Base-by-base conservation (phyloP, 2,888 invertebrate species). In the Megalurothrips usitatus region DNA sequence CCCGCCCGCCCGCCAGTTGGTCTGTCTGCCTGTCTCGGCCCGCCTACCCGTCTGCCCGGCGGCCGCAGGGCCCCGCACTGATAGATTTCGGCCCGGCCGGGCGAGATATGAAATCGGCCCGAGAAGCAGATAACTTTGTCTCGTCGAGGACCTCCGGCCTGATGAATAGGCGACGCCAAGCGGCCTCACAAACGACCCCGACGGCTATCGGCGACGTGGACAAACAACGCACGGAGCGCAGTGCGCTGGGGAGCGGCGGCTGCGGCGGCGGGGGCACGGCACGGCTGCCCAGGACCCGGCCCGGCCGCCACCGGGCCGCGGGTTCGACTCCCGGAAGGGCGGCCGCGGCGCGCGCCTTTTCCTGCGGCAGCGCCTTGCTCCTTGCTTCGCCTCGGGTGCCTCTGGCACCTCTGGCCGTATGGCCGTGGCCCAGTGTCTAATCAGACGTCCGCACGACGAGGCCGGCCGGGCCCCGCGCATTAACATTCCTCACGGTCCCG, bases 161-260 rank as follows among this genome's bases (percentile, higher is more conserved):
- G 68, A 75, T 26, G 68, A 26, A 75, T 75, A 26, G 68, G 68
- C 34, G 68, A 23, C 68, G 26, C 68, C 34, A 43, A n/a, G 68
- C 68, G 12, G 68, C 34, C 68, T 10, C 68, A 23, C 68, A 75
- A 75, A 75, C 68, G 68, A 75, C 23, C 68, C 68, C 23, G 68
- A 75, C 68, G 68, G 26, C 26, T 75, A 75, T 75, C 68, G 23
- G 68, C 68, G 68, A 75, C 68, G 68, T n/a, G 26, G 68, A 75
- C 68, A 75, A 75, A 75, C 68, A 75, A 43, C 34, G 34, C 23
- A 75, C 68, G 12, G 68, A 26, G 26, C 68, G 23, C 63, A n/a
- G 63, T 14, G 49, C 14, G 52, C 12, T 2, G 52, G 6, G 58
- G 58, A n/a, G 58, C 58, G 58, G 58, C 19, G 14, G 6, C 6